Conservation (phyloP, 2,888 invertebrate species). For the Julus scandinavius region DNA sequence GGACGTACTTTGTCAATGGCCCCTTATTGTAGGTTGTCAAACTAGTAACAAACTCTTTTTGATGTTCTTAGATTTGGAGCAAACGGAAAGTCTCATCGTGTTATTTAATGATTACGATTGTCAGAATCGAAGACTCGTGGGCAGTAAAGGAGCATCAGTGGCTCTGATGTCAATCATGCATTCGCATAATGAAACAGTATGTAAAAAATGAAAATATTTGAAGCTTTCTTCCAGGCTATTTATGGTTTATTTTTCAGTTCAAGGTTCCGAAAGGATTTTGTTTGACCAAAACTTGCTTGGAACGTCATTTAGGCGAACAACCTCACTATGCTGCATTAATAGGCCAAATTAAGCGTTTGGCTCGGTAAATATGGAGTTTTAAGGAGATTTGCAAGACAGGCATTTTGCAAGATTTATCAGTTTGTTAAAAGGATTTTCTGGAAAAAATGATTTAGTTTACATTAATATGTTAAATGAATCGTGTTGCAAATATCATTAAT, state of each 20-base stretch:
- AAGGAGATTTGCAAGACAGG: too few species aligned
- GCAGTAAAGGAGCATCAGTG: constrained; percentile 83
- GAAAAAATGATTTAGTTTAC: too few species aligned
- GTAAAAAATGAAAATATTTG: neutral
- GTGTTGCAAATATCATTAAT: too few species aligned
- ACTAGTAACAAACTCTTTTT: too few species aligned
- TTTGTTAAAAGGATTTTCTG: too few species aligned
- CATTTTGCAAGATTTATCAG: too few species aligned
- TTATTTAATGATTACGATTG: constrained; percentile 62
- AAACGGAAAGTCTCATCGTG: constrained; percentile 55
- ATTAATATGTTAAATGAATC: too few species aligned
- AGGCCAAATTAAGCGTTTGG: constrained; percentile 69
- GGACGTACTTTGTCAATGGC: too few species aligned
- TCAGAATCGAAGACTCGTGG: constrained; percentile 72
- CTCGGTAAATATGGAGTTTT: too few species aligned
- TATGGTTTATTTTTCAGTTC: constrained; percentile 66
- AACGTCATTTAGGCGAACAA: constrained; percentile 70
- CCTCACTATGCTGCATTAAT: constrained; percentile 69
- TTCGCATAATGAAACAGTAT: neutral
- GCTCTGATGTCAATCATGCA: constrained; percentile 70
- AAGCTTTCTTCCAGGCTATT: too few species aligned
- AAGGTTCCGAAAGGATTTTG: constrained; percentile 78
- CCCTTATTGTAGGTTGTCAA: too few species aligned
- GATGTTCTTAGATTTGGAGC: too few species aligned
- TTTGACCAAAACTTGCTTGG: constrained; percentile 74